Base-by-base conservation (phyloP, 1,140 invertebrate genomes). In the Mylabris phalerata region DNA sequence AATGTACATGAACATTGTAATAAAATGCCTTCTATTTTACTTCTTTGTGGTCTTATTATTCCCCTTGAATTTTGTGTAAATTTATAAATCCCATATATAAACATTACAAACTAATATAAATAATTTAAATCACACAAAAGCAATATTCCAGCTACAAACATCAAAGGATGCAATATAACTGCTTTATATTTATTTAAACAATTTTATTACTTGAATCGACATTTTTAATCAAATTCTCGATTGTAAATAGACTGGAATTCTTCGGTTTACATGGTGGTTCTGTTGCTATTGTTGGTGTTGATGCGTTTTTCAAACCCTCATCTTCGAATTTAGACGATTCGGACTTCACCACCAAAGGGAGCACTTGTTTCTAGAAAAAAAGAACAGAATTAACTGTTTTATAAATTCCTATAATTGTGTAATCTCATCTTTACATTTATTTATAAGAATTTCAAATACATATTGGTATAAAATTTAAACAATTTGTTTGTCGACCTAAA, bases 201-300 rank as follows among this genome's bases (percentile, higher is more conserved):
- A 57, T 62, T 65, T 65, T 66, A 63, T 66, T 55, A 49, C 59
- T 59, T 11, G 55, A 59, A 45, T 58, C 55, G 27, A 50, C 42
- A 57, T 66, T 65, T 67, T 71, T 71, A 50, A 71, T 71, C 62
- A 71, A 62, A 67, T 71, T 70, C 48, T 71, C 70, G 48, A 71
- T 71, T 50, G 68, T 71, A 66, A 71, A 71, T 57, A 69, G 54
- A 62, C 59, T 69, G 52, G 70, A 70, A 62, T 71, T 71, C 63
- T 69, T 69, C 47, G 51, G 54, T 58, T 61, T 66, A 38, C 50
- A 60, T 48, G 48, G 11, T 19, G 60, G 54, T 51, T 64, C 57
- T 32, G 42, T 19, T 9, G 25, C 38, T 25, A 0, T 25, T 46
- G 9, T 46, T 40, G 9, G 41, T 39, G 26, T 6, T 9, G 11